Evolutionary conservation across 2,888 invertebrate genomes (phyloP).

Genomic region (Sarcophaga carnaria): DNA sequence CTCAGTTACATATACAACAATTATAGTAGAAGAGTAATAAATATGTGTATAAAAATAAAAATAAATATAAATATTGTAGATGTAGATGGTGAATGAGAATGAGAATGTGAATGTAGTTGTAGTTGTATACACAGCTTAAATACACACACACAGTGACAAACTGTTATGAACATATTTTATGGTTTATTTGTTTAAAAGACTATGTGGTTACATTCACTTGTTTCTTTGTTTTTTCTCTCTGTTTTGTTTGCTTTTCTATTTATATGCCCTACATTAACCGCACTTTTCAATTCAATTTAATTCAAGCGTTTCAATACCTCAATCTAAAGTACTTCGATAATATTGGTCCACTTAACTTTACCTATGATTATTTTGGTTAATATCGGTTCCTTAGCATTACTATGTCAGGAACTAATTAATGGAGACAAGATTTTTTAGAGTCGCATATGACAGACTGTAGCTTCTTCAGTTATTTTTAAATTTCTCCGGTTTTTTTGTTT

Average conservation of each 20-base stretch:
- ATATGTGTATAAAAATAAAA: neutral
- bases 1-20: constrained; percentile 4
- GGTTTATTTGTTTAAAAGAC: constrained; percentile 67
- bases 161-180: constrained; percentile 43
- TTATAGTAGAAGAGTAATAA: neutral
- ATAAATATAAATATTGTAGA: neutral
- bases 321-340: too few species aligned
- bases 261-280: too few species aligned
- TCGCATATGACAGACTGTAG: too few species aligned
- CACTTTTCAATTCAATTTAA: too few species aligned
- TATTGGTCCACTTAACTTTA: too few species aligned
- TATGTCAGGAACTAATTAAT: too few species aligned
- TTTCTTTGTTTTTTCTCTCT: neutral
- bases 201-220: constrained; percentile 56
- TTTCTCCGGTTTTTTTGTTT: neutral
- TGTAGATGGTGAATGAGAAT: neutral
- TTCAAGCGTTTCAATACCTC: too few species aligned
- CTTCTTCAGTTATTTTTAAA: too few species aligned
- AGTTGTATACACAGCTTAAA: neutral
- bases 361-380: too few species aligned
- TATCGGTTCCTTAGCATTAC: too few species aligned
- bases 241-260: neutral
- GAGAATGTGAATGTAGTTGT: constrained; percentile 12
- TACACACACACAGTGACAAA: neutral
- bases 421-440: too few species aligned